Evolutionary conservation across 2,113 vertebrate genomes (phyloP).

Genomic region (Hippocampus abdominalis): DNA sequence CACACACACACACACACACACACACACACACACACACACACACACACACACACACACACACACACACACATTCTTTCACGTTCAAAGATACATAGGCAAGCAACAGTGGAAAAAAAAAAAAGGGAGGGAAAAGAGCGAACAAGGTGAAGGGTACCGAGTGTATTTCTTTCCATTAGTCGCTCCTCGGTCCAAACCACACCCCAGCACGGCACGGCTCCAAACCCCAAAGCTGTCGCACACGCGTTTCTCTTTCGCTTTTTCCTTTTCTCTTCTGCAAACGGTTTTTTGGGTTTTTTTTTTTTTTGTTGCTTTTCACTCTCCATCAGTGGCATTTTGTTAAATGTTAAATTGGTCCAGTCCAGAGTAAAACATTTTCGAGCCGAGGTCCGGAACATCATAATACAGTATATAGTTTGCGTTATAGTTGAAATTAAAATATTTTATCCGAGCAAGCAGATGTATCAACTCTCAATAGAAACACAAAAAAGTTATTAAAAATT

Average conservation of each 20-base stretch:
- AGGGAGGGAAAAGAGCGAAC: conserved; percentile 27
- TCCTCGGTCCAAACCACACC: conserved; percentile 67
- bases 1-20: conserved; percentile 20
- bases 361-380: not conserved
- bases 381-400: not conserved
- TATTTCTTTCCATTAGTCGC: conserved; percentile 45
- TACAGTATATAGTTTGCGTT: not conserved
- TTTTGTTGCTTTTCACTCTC: conserved; percentile 13
- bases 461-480: not conserved
- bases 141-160: conserved; percentile 55
- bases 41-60: conserved; percentile 28
- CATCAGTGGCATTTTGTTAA: not conserved
- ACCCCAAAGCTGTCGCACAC: conserved; percentile 60
- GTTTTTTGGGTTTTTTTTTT: not conserved
- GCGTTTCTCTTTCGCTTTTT: conserved; percentile 31
- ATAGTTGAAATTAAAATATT: not conserved
- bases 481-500: not conserved
- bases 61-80: conserved; percentile 16
- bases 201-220: conserved; percentile 40
- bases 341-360: not conserved
- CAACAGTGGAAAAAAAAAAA: conserved; percentile 20
- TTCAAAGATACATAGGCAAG: conserved; percentile 31
- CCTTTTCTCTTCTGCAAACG: conserved; percentile 10
- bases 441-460: not conserved
- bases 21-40: conserved; percentile 13